phyloP scores from a whole-genome alignment of 2,113 vertebrate species.

The Apaloderma vittatum region DNA sequence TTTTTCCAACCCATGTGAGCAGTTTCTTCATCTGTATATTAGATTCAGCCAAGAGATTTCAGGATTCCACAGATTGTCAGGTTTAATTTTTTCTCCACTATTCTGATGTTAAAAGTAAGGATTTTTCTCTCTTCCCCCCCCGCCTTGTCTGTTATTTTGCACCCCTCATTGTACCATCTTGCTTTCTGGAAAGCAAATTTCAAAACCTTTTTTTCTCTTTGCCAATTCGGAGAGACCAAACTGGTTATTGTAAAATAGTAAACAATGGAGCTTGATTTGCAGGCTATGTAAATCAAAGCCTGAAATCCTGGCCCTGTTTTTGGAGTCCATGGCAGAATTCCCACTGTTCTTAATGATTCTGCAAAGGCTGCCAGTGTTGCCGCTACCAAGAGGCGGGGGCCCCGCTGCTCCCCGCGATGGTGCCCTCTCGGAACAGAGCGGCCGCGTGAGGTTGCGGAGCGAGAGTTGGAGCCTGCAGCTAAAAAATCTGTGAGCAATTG shows the following conservation, averaged over 20 bases:
- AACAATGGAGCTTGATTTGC: slow-evolving; percentile 14
- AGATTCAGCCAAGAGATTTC: neutral
- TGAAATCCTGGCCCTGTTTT: slow-evolving; percentile 6
- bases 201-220: neutral
- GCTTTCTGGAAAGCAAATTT: neutral
- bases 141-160: neutral
- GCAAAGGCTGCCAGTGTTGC: neutral
- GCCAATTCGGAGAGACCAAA: neutral
- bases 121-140: too few species aligned
- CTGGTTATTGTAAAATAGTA: neutral
- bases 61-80: neutral
- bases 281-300: neutral
- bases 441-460: neutral
- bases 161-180: neutral
- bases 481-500: slow-evolving; percentile 15
- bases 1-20: neutral
- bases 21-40: neutral
- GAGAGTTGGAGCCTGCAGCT: neutral
- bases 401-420: neutral
- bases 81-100: neutral
- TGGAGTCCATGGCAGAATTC: slow-evolving; percentile 13
- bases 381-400: neutral
- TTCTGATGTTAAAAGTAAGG: neutral
- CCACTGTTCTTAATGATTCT: slow-evolving; percentile 5
- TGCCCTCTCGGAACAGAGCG: fast-evolving